phyloP scores from a whole-genome alignment of 2,888 invertebrate genomes.

The Lycocerus yunnanus region DNA sequence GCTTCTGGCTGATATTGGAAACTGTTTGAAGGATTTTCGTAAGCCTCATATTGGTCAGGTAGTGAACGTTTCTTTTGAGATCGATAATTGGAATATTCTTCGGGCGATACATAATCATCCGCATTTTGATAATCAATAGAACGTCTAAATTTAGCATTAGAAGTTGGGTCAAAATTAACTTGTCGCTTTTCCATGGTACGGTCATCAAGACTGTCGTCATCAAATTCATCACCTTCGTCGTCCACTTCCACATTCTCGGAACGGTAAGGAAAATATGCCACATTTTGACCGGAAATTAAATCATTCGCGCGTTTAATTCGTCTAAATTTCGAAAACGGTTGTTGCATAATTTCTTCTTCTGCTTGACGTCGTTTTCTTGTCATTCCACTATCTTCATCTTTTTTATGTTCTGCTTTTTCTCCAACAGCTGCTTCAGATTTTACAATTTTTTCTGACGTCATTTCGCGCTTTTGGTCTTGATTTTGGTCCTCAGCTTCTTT shows the following conservation, averaged over 20 bases:
- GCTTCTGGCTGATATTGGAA: constrained; percentile 26
- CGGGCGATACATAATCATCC: constrained; percentile 7
- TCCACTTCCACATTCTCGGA: constrained; percentile 55
- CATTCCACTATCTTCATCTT: not conserved
- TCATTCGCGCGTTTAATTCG: constrained; percentile 49
- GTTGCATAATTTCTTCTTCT: not conserved
- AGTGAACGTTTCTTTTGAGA: constrained; percentile 6
- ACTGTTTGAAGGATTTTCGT: constrained; percentile 29
- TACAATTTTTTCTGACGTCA: not conserved
- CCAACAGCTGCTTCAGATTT: not conserved
- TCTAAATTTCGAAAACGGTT: not conserved
- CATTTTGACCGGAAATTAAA: constrained; percentile 52
- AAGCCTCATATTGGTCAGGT: constrained; percentile 29
- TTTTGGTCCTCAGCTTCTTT: not conserved
- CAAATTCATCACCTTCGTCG: constrained; percentile 59
- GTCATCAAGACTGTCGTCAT: constrained; percentile 59
- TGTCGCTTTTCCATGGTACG: constrained; percentile 46
- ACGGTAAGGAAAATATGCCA: constrained; percentile 51
- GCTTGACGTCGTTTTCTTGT: not conserved
- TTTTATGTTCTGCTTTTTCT: not conserved
- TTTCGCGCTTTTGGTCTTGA: not conserved
- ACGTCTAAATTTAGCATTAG: not conserved
- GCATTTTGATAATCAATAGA: constrained; percentile 7
- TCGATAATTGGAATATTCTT: constrained; percentile 7
- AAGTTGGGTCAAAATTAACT: constrained; percentile 38